Evolutionary conservation across 2,888 invertebrate genomes (phyloP).

Genomic region (Empis stercorea): DNA sequence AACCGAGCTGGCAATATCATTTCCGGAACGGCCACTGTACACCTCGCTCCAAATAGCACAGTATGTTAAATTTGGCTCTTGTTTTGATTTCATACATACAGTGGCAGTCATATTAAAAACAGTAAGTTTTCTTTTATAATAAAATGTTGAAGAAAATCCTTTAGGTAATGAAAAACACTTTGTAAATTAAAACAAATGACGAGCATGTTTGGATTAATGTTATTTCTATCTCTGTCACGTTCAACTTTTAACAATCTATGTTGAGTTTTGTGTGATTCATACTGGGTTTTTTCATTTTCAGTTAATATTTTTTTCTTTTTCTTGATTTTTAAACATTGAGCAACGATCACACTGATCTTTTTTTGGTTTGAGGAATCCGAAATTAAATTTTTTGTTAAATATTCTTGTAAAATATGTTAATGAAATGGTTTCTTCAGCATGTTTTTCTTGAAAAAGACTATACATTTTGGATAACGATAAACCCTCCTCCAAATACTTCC

Average conservation of each 20-base stretch:
- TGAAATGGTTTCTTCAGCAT: background rate
- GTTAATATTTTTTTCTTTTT: background rate
- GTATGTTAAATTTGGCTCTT: background rate
- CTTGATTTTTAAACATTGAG: background rate
- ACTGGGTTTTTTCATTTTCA: background rate
- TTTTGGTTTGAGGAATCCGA: background rate
- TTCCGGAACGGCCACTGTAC: slow-evolving; percentile 6
- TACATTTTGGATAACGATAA: background rate
- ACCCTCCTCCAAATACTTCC: slow-evolving; percentile 1
- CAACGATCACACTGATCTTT: slow-evolving; percentile 2
- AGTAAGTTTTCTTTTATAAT: background rate
- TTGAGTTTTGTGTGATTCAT: background rate
- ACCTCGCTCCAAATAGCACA: slow-evolving; percentile 7
- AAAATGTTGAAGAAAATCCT: background rate
- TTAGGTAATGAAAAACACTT: background rate
- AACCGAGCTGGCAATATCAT: slow-evolving; percentile 9
- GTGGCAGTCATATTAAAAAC: background rate
- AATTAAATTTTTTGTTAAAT: slow-evolving; percentile 2
- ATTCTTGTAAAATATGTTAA: slow-evolving; percentile 1
- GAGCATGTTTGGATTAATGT: background rate
- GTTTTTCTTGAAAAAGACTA: background rate
- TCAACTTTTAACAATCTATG: background rate
- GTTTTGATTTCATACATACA: background rate
- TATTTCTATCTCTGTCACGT: background rate
- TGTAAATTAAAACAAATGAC: background rate